Percentiles rank a stretch among this genome's conserved stretches.
Evolutionary conservation across 2,888 invertebrate genomes (phyloP).

Genomic region (Psylliodes chrysocephalus): DNA sequence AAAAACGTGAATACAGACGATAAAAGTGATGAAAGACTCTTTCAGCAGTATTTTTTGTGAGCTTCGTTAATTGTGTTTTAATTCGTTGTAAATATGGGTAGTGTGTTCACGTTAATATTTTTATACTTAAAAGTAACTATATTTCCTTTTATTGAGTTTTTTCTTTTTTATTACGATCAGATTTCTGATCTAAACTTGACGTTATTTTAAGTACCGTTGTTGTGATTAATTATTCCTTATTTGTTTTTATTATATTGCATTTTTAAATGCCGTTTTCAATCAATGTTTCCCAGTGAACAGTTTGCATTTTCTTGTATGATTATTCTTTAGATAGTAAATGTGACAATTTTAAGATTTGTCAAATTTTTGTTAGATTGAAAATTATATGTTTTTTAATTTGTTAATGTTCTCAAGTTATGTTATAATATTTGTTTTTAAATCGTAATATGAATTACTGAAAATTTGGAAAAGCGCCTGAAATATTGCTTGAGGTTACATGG

Average conservation of each 20-base stretch:
- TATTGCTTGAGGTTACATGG: too few relatives aligned
- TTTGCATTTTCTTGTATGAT: constrained; percentile 20
- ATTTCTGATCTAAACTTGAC: constrained; percentile 57
- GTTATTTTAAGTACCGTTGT: constrained; percentile 60
- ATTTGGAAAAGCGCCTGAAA: too few relatives aligned
- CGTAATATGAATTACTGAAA: too few relatives aligned
- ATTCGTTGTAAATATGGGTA: constrained; percentile 61
- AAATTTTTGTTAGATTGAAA: too few relatives aligned
- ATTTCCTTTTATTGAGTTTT: constrained; percentile 55
- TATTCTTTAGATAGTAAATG: background rate
- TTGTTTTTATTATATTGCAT: constrained; percentile 51
- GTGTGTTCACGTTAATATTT: constrained; percentile 60
- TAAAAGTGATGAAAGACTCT: constrained; percentile 18
- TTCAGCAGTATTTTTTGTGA: constrained; percentile 36
- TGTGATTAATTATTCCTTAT: constrained; percentile 60
- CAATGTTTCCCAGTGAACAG: constrained; percentile 38
- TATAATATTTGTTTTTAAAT: too few relatives aligned
- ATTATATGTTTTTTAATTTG: too few relatives aligned
- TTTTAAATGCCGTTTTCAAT: constrained; percentile 45
- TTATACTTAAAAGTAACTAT: constrained; percentile 57
- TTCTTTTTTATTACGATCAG: constrained; percentile 51
- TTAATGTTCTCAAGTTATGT: too few relatives aligned
- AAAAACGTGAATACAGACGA: too few relatives aligned
- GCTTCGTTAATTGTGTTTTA: constrained; percentile 53
- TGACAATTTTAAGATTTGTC: too few relatives aligned